These are phyloP conservation scores for Gnathonemus echidnorhynchus DNA, from an alignment of 2,113 vertebrate genomes.

Conservation along the genomic window DNA sequence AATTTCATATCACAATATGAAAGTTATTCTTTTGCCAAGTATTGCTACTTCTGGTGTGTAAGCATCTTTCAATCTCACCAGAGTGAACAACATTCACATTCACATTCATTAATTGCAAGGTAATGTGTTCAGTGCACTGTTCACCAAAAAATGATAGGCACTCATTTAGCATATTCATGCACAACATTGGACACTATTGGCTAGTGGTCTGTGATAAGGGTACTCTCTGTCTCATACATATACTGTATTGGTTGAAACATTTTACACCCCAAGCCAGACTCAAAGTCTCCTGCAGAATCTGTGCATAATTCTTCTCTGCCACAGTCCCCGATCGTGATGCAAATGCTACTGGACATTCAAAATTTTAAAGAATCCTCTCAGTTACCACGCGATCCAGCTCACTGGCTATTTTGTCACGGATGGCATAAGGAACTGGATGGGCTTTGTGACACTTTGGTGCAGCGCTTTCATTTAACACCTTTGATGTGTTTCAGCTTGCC, in stretches of 20 bases:
- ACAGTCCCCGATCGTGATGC: background rate
- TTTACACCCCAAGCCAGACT: background rate
- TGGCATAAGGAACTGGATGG: background rate
- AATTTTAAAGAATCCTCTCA: background rate
- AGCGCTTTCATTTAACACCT: background rate
- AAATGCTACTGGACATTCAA: slow-evolving; percentile 17
- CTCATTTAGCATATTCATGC: too few relatives aligned
- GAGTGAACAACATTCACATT: too few relatives aligned
- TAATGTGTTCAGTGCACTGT: too few relatives aligned
- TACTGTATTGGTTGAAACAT: background rate
- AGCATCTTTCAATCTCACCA: too few relatives aligned
- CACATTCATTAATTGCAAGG: too few relatives aligned
- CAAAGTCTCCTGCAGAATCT: background rate
- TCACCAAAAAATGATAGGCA: too few relatives aligned
- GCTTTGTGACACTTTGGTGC: background rate
- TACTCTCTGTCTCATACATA: background rate
- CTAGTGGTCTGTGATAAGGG: slow-evolving; percentile 2
- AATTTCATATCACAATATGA: too few relatives aligned
- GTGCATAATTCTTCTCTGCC: background rate
- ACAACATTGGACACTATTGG: background rate
- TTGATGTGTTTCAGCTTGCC: background rate
- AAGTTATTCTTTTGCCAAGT: too few relatives aligned
- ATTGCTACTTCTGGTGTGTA: too few relatives aligned
- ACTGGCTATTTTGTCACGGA: background rate
- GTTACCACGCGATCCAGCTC: background rate